phyloP scores from a whole-genome alignment of 1,140 invertebrate genomes.

The Monochamus saltuarius region DNA sequence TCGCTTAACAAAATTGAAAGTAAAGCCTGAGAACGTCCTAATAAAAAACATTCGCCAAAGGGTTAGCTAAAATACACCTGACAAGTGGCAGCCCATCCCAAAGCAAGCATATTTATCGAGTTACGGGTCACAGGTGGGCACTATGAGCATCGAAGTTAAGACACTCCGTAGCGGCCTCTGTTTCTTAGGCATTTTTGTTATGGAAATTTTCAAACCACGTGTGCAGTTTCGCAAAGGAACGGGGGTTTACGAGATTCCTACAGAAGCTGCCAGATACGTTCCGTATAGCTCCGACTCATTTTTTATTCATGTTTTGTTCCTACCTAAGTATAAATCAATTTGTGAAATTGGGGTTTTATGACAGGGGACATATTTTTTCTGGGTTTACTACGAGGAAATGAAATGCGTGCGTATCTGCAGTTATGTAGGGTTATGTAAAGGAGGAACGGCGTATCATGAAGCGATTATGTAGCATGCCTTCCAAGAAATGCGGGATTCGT shows the following conservation, averaged over 20 bases:
- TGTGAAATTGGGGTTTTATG: slow-evolving; percentile 5
- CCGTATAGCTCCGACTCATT: slow-evolving; percentile 1
- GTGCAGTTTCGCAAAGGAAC: slow-evolving; percentile 7
- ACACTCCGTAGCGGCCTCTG: neutral
- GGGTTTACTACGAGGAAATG: neutral
- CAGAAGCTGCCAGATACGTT: slow-evolving; percentile 12
- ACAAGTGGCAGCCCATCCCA: slow-evolving; percentile 10
- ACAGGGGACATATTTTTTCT: slow-evolving; percentile 7
- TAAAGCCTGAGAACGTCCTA: no score
- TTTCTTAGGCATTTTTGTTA: slow-evolving; percentile 3
- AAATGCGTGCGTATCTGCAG: no score
- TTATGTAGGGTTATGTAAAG: no score
- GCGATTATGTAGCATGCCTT: no score
- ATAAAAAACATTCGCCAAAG: neutral
- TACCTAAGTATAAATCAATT: slow-evolving; percentile 16
- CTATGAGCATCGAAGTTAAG: slow-evolving; percentile 1
- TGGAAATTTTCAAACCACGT: slow-evolving; percentile 2
- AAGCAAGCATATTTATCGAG: slow-evolving; percentile 19
- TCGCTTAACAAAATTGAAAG: neutral
- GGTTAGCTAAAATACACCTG: slow-evolving; percentile 14
- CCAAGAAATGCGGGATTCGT: no score
- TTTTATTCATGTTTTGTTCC: slow-evolving; percentile 14
- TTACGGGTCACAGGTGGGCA: slow-evolving; percentile 22
- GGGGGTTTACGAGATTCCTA: slow-evolving; percentile 7
- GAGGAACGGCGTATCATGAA: no score